phyloP scores from a whole-genome alignment of 2,888 invertebrate genomes.

The Ceratothoa steindachneri region DNA sequence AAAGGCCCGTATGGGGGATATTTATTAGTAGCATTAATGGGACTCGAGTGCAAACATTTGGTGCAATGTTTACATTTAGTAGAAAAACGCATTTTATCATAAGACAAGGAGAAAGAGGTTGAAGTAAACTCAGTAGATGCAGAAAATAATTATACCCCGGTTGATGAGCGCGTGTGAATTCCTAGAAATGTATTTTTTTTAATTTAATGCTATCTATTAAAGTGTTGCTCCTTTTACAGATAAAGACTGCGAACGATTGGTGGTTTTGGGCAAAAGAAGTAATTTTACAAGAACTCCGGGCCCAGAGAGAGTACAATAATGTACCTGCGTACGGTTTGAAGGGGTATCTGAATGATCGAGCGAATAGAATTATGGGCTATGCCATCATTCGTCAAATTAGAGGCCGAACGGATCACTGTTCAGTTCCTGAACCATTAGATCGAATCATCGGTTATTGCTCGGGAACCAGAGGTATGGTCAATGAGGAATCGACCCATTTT shows the following conservation, averaged over 20 bases:
- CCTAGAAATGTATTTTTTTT: neutral
- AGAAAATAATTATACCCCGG: no score
- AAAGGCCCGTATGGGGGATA: no score
- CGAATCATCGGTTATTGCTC: slow-evolving; percentile 48
- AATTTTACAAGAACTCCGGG: slow-evolving; percentile 53
- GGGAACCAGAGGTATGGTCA: slow-evolving; percentile 47
- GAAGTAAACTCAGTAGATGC: no score
- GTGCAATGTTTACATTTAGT: no score
- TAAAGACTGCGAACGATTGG: slow-evolving; percentile 51
- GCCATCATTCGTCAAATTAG: slow-evolving; percentile 57
- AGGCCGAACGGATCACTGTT: slow-evolving; percentile 43
- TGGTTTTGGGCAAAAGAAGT: slow-evolving; percentile 55
- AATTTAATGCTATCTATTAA: neutral
- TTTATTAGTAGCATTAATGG: no score
- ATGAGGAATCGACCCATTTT: slow-evolving; percentile 50
- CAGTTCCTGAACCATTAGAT: slow-evolving; percentile 46
- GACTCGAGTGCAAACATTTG: no score
- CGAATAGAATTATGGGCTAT: slow-evolving; percentile 58
- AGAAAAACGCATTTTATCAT: no score
- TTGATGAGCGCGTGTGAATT: no score
- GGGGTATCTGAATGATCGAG: slow-evolving; percentile 57
- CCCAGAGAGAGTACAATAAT: slow-evolving; percentile 57
- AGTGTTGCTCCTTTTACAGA: no score
- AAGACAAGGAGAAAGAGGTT: no score
- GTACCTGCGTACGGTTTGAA: slow-evolving; percentile 55